Evolutionary conservation across 2,888 invertebrate genomes (phyloP).

Genomic region (Camponotus fellah): DNA sequence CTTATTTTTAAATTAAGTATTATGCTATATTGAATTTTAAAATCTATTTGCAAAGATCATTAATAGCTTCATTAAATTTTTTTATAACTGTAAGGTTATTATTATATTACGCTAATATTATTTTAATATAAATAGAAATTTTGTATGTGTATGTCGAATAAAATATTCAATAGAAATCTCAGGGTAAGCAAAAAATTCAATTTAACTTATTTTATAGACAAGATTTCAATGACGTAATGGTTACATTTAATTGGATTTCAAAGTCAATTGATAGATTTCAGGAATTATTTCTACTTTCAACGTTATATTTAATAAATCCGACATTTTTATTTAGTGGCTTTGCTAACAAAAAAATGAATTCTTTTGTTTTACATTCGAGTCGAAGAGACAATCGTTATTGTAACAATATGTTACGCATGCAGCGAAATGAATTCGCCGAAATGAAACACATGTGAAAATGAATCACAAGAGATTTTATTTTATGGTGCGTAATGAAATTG

Average conservation of each 20-base stretch:
- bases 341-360: not conserved
- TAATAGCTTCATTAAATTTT: not conserved
- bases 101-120: slow-evolving; percentile 9
- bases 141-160: slow-evolving; percentile 1
- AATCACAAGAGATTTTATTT: slow-evolving; percentile 26
- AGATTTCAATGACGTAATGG: not conserved
- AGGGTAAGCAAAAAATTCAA: not conserved
- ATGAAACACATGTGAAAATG: slow-evolving; percentile 4
- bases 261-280: slow-evolving; percentile 16
- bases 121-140: not conserved
- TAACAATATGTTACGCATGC: not conserved
- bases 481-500: not conserved
- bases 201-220: not conserved
- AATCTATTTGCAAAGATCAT: not conserved
- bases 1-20: not conserved
- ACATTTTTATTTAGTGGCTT: slow-evolving; percentile 10
- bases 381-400: slow-evolving; percentile 33
- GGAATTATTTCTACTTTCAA: slow-evolving; percentile 23
- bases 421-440: slow-evolving; percentile 23
- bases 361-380: slow-evolving; percentile 7
- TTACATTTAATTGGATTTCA: slow-evolving; percentile 59
- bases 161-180: not conserved
- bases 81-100: not conserved
- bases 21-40: not conserved
- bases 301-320: slow-evolving; percentile 11